Conservation (phyloP, 2,888 invertebrate species). For the Polyommatus iphigenia region DNA sequence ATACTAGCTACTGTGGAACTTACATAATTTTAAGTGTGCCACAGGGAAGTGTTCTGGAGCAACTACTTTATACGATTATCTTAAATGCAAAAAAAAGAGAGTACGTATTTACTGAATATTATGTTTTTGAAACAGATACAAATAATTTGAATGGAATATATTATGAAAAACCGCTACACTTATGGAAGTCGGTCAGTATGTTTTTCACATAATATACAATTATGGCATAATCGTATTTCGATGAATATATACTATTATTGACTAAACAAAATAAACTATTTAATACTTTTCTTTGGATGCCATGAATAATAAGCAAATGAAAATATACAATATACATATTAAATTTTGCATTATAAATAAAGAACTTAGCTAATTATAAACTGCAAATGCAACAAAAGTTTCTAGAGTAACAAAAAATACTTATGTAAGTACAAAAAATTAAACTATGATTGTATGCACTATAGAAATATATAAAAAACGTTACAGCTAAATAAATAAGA, state of each 20-base stretch:
- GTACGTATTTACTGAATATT: no score
- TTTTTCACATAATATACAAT: not conserved
- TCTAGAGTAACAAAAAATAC: not conserved
- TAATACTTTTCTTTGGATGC: slow-evolving; percentile 3
- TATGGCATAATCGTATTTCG: no score
- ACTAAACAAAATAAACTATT: not conserved
- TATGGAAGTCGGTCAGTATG: not conserved
- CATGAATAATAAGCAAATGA: not conserved
- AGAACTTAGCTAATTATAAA: not conserved
- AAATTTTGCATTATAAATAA: not conserved
- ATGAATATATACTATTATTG: not conserved
- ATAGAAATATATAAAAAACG: not conserved
- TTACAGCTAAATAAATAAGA: not conserved
- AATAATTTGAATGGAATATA: no score
- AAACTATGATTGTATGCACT: not conserved
- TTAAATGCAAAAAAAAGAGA: no score
- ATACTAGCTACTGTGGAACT: not conserved
- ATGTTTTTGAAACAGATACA: not conserved
- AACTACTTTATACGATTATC: no score
- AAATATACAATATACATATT: no score
- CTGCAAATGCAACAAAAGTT: not conserved
- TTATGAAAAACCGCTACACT: no score
- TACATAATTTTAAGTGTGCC: not conserved
- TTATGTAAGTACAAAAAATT: not conserved
- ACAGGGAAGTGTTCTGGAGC: not conserved